These are phyloP conservation scores for Thereva unica DNA, from an alignment of 2,888 invertebrate genomes.

Conservation along the genomic window DNA sequence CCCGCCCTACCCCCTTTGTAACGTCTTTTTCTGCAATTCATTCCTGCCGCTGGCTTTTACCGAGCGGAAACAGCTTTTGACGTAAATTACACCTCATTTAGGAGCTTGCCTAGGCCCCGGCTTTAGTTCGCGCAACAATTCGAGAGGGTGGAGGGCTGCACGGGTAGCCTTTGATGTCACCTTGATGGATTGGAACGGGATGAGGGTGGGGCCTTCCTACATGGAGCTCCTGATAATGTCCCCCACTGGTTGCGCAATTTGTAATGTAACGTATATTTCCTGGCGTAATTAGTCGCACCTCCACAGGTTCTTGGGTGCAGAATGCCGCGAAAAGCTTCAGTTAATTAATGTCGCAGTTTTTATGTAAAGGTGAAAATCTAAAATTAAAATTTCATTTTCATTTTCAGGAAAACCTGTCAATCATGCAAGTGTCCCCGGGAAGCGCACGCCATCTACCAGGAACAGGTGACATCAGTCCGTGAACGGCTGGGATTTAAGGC, in stretches of 20 bases:
- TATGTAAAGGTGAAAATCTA: background rate
- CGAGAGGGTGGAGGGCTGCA: background rate
- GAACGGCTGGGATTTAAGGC: slow-evolving; percentile 70
- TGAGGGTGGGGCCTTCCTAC: too few relatives aligned
- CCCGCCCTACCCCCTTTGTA: background rate
- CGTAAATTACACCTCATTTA: slow-evolving; percentile 23
- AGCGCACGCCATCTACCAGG: slow-evolving; percentile 86
- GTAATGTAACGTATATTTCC: too few relatives aligned
- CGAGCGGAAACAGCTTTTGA: slow-evolving; percentile 21
- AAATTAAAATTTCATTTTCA: background rate
- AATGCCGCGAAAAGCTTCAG: too few relatives aligned
- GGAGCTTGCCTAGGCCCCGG: background rate
- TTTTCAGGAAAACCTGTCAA: slow-evolving; percentile 87
- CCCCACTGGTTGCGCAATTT: too few relatives aligned
- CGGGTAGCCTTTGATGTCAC: background rate
- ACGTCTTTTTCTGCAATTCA: background rate
- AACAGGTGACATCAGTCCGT: slow-evolving; percentile 79
- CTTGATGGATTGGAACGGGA: too few relatives aligned
- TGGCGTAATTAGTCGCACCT: too few relatives aligned
- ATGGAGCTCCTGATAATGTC: too few relatives aligned
- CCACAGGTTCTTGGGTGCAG: too few relatives aligned
- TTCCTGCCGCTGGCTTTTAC: slow-evolving; percentile 6
- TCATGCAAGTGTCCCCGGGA: slow-evolving; percentile 91
- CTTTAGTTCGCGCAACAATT: background rate
- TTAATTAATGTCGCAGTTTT: too few relatives aligned